Conservation (phyloP, 2,797 vertebrate genomes). For the Peromyscus eremicus region DNA sequence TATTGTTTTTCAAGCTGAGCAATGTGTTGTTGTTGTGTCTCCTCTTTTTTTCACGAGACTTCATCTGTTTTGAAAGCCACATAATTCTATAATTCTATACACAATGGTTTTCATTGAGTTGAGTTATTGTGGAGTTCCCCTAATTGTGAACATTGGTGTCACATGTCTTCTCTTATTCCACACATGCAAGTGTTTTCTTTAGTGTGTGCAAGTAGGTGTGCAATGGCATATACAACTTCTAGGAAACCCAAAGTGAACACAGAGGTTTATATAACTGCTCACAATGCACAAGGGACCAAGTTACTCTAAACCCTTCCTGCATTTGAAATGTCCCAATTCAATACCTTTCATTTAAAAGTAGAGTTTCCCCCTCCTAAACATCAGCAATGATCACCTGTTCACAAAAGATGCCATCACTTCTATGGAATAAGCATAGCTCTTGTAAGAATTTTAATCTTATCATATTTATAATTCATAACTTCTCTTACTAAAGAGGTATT, state of each 20-base stretch:
- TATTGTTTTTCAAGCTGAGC: neutral
- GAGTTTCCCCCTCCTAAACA: neutral
- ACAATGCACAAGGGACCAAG: neutral
- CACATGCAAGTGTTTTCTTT: neutral
- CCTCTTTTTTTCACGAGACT: neutral
- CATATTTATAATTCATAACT: neutral
- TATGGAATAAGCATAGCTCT: neutral
- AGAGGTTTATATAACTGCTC: neutral
- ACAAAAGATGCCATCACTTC: neutral
- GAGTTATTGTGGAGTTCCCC: neutral
- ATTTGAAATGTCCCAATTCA: neutral
- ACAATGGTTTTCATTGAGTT: neutral
- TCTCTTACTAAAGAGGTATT: constrained; percentile 23
- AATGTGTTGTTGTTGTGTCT: neutral
- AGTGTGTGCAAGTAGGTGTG: neutral
- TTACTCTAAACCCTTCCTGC: neutral
- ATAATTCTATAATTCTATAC: neutral
- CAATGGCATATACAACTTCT: neutral
- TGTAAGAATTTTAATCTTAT: neutral
- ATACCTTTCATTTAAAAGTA: neutral
- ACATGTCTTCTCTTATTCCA: neutral
- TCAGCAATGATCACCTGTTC: neutral
- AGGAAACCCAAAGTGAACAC: neutral
- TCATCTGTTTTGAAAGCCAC: neutral
- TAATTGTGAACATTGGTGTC: neutral